Percentiles rank a stretch among this genome's conserved stretches.
phyloP scores from a whole-genome alignment of 64 coral and sea anemone genomes.

The Astreopora myriophthalma region DNA sequence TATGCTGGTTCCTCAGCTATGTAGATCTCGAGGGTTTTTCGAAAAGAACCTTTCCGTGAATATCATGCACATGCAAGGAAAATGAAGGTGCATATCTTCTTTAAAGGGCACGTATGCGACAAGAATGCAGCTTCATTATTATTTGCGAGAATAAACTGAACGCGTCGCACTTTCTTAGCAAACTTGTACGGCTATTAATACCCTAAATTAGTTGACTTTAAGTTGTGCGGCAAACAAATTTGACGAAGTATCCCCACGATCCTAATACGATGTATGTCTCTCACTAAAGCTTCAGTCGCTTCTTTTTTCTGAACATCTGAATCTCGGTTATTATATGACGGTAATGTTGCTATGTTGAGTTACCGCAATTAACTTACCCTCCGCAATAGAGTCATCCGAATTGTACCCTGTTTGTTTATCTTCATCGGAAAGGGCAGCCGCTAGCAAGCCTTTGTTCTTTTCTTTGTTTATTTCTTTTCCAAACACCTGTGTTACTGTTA shows the following conservation, averaged over 20 bases:
- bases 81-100: not conserved
- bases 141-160: too few species aligned
- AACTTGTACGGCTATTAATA: too few species aligned
- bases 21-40: constrained; percentile 25
- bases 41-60: not conserved
- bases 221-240: too few species aligned
- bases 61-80: constrained; percentile 35
- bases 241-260: too few species aligned
- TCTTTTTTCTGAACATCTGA: too few species aligned
- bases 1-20: constrained; percentile 6
- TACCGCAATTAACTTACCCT: not conserved
- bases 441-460: constrained; percentile 44
- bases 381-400: constrained; percentile 20
- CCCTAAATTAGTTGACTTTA: too few species aligned
- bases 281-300: too few species aligned
- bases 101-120: too few species aligned
- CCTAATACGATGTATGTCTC: too few species aligned
- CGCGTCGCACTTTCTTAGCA: too few species aligned
- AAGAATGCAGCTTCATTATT: too few species aligned
- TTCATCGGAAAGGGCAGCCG: not conserved
- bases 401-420: not conserved
- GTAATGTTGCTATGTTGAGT: not conserved
- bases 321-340: not conserved
- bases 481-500: not conserved
- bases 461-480: constrained; percentile 36